A percentile compares a stretch with the other conserved stretches of the same genome.
Evolutionary conservation across 2,888 invertebrate genomes (phyloP).

Genomic region (Patella depressa): DNA sequence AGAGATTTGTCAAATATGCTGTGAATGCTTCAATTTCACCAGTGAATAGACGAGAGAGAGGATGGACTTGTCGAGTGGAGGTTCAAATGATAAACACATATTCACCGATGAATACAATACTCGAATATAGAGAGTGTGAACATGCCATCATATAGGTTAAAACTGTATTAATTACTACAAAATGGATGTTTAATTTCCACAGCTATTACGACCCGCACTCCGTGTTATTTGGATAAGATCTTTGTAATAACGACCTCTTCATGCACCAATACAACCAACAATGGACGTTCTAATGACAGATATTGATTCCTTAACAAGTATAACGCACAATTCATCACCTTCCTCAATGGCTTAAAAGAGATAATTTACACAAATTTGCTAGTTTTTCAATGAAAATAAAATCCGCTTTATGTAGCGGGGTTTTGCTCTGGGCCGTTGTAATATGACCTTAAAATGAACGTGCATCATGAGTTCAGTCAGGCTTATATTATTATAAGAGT

Average conservation of each 20-base stretch:
- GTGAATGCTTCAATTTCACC: too few species aligned
- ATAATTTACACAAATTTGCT: conserved; percentile 13
- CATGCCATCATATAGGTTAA: neutral
- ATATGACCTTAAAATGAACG: too few species aligned
- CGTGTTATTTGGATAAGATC: conserved; percentile 2
- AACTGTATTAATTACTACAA: neutral
- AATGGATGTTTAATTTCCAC: neutral
- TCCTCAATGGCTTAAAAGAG: conserved; percentile 4
- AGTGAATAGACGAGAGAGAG: too few species aligned
- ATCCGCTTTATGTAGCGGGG: neutral
- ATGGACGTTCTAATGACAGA: neutral
- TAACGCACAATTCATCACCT: conserved; percentile 2
- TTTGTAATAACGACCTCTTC: conserved; percentile 7
- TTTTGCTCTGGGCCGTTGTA: too few species aligned
- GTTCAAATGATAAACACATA: too few species aligned
- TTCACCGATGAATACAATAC: too few species aligned
- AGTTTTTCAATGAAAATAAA: neutral
- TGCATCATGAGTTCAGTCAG: too few species aligned
- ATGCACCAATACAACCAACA: neutral
- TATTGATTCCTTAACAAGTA: conserved; percentile 2
- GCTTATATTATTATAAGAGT: too few species aligned
- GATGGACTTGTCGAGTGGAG: too few species aligned
- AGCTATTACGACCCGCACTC: neutral
- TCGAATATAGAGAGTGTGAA: neutral
- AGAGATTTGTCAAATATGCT: too few species aligned